Conservation (phyloP, 2,797 vertebrate genomes). For the Epinephelus malabaricus region DNA sequence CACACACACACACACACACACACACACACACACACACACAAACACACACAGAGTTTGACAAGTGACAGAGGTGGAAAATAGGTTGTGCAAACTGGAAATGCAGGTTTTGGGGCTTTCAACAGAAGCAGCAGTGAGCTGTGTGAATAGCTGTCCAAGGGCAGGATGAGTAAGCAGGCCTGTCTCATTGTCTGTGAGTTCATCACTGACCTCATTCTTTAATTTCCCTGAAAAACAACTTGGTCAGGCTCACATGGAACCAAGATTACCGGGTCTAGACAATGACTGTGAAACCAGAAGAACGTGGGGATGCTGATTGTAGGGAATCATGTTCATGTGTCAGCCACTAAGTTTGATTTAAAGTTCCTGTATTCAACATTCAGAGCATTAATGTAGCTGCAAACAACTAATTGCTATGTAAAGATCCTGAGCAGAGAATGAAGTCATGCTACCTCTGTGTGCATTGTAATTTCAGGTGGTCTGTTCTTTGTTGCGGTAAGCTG, state of each 20-base stretch:
- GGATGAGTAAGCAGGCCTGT: conserved; percentile 71
- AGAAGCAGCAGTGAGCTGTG: conserved; percentile 24
- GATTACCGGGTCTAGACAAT: conserved; percentile 62
- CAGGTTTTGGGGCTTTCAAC: conserved; percentile 66
- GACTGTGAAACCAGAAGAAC: conserved; percentile 45
- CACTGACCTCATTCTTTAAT: conserved; percentile 76
- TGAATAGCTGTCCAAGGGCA: conserved; percentile 43
- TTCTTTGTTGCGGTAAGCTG: no score
- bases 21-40: conserved; percentile 1
- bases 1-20: conserved; percentile 13
- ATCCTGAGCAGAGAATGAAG: no score
- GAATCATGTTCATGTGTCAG: conserved; percentile 30
- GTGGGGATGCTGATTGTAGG: conserved; percentile 29
- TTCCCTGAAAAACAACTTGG: conserved; percentile 66
- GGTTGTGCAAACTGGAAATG: conserved; percentile 69
- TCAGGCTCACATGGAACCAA: conserved; percentile 54
- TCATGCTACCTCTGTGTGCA: no score
- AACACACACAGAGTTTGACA: conserved; percentile 30
- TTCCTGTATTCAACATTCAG: no score
- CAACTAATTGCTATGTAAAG: neutral
- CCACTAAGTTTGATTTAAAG: conserved; percentile 12
- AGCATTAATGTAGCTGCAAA: no score
- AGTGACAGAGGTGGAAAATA: conserved; percentile 61
- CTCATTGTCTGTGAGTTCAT: conserved; percentile 70
- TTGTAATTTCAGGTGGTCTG: no score